Evolutionary conservation across 2,888 invertebrate species (phyloP).

Genomic region (Rapana venosa): DNA sequence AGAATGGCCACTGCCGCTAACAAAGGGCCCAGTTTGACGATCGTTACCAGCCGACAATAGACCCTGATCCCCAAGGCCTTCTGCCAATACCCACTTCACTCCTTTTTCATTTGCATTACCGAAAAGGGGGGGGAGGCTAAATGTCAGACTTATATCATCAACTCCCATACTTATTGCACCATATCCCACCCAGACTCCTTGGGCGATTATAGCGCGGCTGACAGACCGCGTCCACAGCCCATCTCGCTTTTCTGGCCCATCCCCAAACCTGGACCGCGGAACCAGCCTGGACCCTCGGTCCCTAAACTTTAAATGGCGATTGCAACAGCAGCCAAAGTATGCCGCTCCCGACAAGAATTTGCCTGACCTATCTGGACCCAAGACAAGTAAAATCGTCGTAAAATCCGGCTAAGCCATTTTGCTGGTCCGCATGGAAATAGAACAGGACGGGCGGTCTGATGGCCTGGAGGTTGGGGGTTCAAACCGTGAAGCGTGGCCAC

Average conservation of each 20-base stretch:
- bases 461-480: too few species aligned
- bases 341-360: slow-evolving; percentile 37
- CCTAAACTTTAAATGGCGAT: slow-evolving; percentile 31
- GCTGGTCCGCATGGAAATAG: background rate
- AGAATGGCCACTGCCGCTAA: slow-evolving; percentile 3
- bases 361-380: background rate
- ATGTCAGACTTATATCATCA: slow-evolving; percentile 40
- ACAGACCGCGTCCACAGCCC: background rate
- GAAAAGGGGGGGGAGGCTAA: slow-evolving; percentile 22
- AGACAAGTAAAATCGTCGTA: slow-evolving; percentile 33
- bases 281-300: slow-evolving; percentile 7
- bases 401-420: slow-evolving; percentile 20
- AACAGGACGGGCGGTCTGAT: background rate
- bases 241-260: background rate
- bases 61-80: slow-evolving; percentile 17
- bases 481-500: too few species aligned
- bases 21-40: slow-evolving; percentile 28
- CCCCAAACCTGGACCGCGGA: background rate
- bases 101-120: slow-evolving; percentile 21
- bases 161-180: slow-evolving; percentile 12
- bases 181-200: background rate
- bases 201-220: background rate
- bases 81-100: slow-evolving; percentile 27
- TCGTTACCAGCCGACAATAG: slow-evolving; percentile 27
- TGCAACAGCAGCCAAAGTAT: slow-evolving; percentile 35